phyloP scores from a whole-genome alignment of 2,113 vertebrate species.

The Oreotrochilus melanogaster region DNA sequence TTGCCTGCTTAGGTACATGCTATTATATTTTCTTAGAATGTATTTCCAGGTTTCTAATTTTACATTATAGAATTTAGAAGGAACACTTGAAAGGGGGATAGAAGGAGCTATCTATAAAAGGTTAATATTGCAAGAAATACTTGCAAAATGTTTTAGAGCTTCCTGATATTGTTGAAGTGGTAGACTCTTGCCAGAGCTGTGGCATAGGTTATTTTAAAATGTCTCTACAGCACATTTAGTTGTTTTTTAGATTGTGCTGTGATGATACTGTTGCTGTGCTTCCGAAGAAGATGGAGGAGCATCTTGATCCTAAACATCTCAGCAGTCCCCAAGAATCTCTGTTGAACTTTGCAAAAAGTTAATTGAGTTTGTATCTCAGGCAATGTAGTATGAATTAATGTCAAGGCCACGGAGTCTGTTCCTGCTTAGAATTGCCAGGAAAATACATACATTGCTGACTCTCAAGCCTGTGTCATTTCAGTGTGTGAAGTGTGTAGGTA shows the following conservation, averaged over 20 bases:
- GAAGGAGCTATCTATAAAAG: conserved; percentile 5
- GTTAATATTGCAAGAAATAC: conserved; percentile 29
- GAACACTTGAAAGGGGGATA: conserved; percentile 8
- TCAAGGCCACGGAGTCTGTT: conserved; percentile 35
- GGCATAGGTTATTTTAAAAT: not conserved
- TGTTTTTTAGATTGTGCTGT: not conserved
- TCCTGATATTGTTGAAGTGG: not conserved
- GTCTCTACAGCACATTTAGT: not conserved
- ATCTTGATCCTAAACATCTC: not conserved
- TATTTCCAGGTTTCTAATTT: conserved; percentile 34
- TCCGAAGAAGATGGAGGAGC: not conserved
- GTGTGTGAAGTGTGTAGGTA: conserved; percentile 68
- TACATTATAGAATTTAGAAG: conserved; percentile 23
- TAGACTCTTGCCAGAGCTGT: not conserved
- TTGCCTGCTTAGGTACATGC: conserved; percentile 7
- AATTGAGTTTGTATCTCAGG: conserved; percentile 65
- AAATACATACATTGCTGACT: conserved; percentile 59
- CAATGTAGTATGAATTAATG: conserved; percentile 53
- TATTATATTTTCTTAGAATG: conserved; percentile 45
- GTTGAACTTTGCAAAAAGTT: conserved; percentile 41
- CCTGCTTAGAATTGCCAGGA: conserved; percentile 49
- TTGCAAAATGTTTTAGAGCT: conserved; percentile 8
- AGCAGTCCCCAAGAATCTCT: conserved; percentile 3
- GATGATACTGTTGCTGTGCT: not conserved
- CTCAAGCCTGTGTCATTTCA: conserved; percentile 72